Conservation (phyloP, 2,797 vertebrate species). For the Hyperoplus lanceolatus region DNA sequence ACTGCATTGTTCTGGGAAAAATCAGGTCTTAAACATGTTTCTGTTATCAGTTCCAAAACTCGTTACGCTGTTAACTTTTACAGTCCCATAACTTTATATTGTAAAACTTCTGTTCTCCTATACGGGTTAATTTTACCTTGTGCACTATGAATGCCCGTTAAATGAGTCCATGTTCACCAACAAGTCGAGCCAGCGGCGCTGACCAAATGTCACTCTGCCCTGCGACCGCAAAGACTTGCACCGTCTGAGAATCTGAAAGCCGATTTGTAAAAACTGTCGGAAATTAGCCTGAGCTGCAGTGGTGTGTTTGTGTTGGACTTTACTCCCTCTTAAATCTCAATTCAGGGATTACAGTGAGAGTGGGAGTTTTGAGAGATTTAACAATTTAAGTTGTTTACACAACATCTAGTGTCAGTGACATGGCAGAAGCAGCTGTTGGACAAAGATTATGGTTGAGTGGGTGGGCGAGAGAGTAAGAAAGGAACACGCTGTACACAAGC, state of each 20-base stretch:
- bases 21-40: constrained; percentile 45
- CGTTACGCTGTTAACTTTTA: constrained; percentile 53
- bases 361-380: constrained; percentile 65
- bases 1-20: constrained; percentile 48
- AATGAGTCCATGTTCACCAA: constrained; percentile 36
- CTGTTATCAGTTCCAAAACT: constrained; percentile 56
- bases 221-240: constrained; percentile 39
- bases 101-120: constrained; percentile 51
- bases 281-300: constrained; percentile 69
- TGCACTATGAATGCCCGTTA: constrained; percentile 8
- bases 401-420: constrained; percentile 74
- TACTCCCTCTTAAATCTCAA: constrained; percentile 72
- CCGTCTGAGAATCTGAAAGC: constrained; percentile 77
- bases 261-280: constrained; percentile 66
- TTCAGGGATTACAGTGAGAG: constrained; percentile 72
- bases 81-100: constrained; percentile 47
- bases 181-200: constrained; percentile 41
- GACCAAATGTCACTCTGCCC: constrained; percentile 43
- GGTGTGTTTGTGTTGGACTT: constrained; percentile 74
- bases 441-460: constrained; percentile 43
- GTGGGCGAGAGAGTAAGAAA: constrained; percentile 29
- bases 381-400: constrained; percentile 77
- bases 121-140: constrained; percentile 16
- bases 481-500: constrained; percentile 26
- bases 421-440: constrained; percentile 55